These are phyloP conservation scores for Botia almorhae DNA, from an alignment of 2,797 vertebrate species.

Conservation along the genomic window DNA sequence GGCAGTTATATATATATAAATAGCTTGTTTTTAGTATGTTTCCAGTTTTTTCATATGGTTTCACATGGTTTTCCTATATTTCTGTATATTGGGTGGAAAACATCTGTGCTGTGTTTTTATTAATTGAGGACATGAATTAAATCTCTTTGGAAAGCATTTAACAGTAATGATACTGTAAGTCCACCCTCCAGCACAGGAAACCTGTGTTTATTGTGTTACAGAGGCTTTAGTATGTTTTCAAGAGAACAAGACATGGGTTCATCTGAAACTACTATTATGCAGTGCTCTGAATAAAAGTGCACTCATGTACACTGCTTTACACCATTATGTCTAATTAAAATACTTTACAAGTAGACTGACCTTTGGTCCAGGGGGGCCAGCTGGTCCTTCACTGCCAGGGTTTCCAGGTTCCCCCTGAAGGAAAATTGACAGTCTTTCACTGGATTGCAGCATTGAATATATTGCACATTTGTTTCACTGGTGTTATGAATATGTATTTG, in stretches of 20 bases:
- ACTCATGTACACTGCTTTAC: neutral
- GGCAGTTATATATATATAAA: too few relatives aligned
- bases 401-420: conserved; percentile 75
- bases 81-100: too few relatives aligned
- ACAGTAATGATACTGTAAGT: neutral
- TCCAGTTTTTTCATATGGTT: too few relatives aligned
- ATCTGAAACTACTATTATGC: conserved; percentile 7
- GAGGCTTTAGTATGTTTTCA: neutral
- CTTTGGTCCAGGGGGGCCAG: conserved; percentile 72
- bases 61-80: too few relatives aligned
- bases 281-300: neutral
- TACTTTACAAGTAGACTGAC: conserved; percentile 64
- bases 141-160: neutral
- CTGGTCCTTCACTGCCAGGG: conserved; percentile 65
- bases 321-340: neutral
- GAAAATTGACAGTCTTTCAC: conserved; percentile 51
- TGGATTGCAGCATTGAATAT: conserved; percentile 14
- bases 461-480: neutral
- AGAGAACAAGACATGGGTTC: neutral
- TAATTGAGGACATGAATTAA: neutral
- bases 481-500: neutral
- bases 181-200: neutral
- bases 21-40: too few relatives aligned
- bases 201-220: neutral
- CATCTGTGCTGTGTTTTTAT: neutral